Percentiles rank a stretch among this genome's conserved stretches.
phyloP scores from a whole-genome alignment of 2,113 vertebrate genomes.

The Micromys minutus region DNA sequence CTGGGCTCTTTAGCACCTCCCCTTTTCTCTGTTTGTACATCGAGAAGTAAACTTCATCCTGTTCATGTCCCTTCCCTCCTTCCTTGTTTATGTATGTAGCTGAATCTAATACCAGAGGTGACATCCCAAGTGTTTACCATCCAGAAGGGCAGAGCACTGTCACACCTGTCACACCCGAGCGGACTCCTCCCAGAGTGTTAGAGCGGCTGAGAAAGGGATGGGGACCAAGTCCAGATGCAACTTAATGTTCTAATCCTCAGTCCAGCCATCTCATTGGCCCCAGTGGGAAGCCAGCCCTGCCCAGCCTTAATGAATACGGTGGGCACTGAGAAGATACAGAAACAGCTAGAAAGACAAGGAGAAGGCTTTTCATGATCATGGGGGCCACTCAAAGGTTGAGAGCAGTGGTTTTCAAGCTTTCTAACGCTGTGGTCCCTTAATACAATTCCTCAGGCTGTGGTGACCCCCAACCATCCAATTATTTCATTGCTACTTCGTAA shows the following conservation, averaged over 20 bases:
- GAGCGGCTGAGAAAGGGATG: not conserved
- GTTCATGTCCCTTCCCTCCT: too few relatives aligned
- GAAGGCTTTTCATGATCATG: not conserved
- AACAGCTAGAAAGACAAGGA: not conserved
- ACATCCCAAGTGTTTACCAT: not conserved
- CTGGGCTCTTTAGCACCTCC: not conserved
- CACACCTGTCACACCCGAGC: not conserved
- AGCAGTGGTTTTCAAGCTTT: not conserved
- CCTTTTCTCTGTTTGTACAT: not conserved
- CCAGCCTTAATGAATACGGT: not conserved
- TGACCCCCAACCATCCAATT: not conserved
- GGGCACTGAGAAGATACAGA: not conserved
- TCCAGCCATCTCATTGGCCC: not conserved
- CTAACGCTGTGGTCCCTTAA: not conserved
- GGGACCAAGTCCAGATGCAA: not conserved
- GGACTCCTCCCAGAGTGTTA: too few relatives aligned
- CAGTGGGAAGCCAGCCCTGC: not conserved
- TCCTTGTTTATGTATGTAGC: not conserved
- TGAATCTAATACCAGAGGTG: not conserved
- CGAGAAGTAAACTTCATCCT: not conserved
- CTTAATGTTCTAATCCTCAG: not conserved
- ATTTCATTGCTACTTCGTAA: not conserved
- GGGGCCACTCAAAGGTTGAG: not conserved
- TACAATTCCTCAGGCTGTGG: not conserved
- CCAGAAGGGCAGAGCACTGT: not conserved